These are phyloP conservation scores for Drosophila anomalata DNA, from an alignment of 2,888 invertebrate genomes.

Conservation along the genomic window DNA sequence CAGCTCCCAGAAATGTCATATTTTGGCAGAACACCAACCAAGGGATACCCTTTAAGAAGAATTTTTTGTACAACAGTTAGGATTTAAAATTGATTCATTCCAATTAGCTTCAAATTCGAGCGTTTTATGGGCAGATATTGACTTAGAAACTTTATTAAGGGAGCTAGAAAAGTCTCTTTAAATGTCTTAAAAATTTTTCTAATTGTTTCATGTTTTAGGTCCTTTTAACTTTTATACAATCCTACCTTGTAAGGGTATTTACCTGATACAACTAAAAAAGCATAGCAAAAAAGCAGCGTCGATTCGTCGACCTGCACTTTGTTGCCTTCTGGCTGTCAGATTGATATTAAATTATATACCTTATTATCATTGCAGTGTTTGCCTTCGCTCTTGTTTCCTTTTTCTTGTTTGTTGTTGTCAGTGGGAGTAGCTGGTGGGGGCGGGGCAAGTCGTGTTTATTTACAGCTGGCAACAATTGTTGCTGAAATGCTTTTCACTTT, in stretches of 20 bases:
- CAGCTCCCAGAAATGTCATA: slow-evolving; percentile 11
- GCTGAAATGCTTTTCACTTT: slow-evolving; percentile 74
- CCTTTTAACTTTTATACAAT: background rate
- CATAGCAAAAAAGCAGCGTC: slow-evolving; percentile 61
- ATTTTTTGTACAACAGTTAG: background rate
- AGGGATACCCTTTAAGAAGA: slow-evolving; percentile 9
- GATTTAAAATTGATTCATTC: background rate
- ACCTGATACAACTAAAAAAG: slow-evolving; percentile 49
- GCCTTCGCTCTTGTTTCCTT: slow-evolving; percentile 31
- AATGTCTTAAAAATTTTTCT: too few relatives aligned
- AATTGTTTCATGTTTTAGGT: too few relatives aligned
- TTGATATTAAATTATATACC: slow-evolving; percentile 83
- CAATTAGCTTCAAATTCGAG: background rate
- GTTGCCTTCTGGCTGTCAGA: slow-evolving; percentile 77
- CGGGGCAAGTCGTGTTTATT: slow-evolving; percentile 78
- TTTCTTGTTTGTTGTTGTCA: slow-evolving; percentile 40
- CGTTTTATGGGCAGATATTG: too few relatives aligned
- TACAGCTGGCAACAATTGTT: slow-evolving; percentile 80
- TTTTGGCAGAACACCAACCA: background rate
- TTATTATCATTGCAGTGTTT: slow-evolving; percentile 80
- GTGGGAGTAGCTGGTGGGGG: slow-evolving; percentile 31
- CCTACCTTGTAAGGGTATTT: slow-evolving; percentile 27
- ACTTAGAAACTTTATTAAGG: too few relatives aligned
- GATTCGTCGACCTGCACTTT: slow-evolving; percentile 58
- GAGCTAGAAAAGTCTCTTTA: too few relatives aligned